phyloP scores from a whole-genome alignment of 2,113 vertebrate species.

The Puffinus mauretanicus region DNA sequence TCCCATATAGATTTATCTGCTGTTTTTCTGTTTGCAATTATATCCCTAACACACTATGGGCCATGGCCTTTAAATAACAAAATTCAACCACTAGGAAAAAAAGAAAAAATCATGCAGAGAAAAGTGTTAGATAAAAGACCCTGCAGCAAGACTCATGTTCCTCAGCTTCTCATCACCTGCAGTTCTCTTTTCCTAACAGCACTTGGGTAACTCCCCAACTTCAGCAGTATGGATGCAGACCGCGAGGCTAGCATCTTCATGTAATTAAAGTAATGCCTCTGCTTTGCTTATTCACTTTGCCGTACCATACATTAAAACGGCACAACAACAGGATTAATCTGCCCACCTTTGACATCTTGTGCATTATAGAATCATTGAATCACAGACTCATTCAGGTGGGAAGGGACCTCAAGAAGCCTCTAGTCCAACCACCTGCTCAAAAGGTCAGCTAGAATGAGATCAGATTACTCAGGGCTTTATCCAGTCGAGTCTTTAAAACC shows the following conservation, averaged over 20 bases:
- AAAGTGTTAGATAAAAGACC: neutral
- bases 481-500: neutral
- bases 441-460: neutral
- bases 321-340: neutral
- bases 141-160: neutral
- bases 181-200: neutral
- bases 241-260: neutral
- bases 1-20: neutral
- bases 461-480: neutral
- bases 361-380: neutral
- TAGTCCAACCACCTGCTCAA: neutral
- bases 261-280: neutral
- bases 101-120: neutral
- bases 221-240: neutral
- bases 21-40: neutral
- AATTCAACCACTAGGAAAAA: neutral
- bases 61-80: neutral
- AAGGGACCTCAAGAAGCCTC: neutral
- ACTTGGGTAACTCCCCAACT: neutral
- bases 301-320: neutral
- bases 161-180: neutral
- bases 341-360: neutral
- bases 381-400: neutral
- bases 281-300: neutral
- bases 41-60: neutral